These are phyloP conservation scores for Silurus glanis DNA, from an alignment of 2,113 vertebrate species.

Conservation along the genomic window DNA sequence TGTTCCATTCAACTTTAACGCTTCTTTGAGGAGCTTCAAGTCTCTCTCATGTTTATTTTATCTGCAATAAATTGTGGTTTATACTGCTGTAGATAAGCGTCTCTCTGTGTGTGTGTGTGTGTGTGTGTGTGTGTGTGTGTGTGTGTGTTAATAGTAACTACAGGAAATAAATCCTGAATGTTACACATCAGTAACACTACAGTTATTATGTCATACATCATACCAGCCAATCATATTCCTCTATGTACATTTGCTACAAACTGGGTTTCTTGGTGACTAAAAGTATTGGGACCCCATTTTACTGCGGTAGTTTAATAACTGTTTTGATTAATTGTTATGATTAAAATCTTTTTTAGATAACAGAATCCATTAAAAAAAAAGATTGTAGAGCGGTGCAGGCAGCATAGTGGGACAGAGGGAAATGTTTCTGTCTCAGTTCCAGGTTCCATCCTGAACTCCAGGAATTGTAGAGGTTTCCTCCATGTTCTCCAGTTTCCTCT, in stretches of 20 bases:
- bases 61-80: slow-evolving; percentile 53
- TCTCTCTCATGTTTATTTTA: background rate
- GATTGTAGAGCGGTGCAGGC: too few species aligned
- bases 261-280: background rate
- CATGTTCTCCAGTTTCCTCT: background rate
- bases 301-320: too few species aligned
- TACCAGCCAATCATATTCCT: background rate
- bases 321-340: background rate
- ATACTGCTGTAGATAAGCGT: slow-evolving; percentile 39
- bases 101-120: slow-evolving; percentile 7
- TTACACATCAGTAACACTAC: too few species aligned
- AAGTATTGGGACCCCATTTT: background rate
- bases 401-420: too few species aligned
- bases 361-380: too few species aligned
- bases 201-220: background rate
- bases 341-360: too few species aligned
- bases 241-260: background rate
- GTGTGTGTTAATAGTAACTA: background rate
- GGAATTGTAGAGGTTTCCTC: background rate
- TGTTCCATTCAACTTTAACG: slow-evolving; percentile 32
- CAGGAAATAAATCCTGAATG: background rate
- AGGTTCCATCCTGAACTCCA: background rate
- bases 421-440: background rate
- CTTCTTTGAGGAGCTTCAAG: slow-evolving; percentile 35
- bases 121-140: slow-evolving; percentile 7